Base-by-base conservation (phyloP, 2,113 vertebrate species). In the Ciconia boyciana region DNA sequence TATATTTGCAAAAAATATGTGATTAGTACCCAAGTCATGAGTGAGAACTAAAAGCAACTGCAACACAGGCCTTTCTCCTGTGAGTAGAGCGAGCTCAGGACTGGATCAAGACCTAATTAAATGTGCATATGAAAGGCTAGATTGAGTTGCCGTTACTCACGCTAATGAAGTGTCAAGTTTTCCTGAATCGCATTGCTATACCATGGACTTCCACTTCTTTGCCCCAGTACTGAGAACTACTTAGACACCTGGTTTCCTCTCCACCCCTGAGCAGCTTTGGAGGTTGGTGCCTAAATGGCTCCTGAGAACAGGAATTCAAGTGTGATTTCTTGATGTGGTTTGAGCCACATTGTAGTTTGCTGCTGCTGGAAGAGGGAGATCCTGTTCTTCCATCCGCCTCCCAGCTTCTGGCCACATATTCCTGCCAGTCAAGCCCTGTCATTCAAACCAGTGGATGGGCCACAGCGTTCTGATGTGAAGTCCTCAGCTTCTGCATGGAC, bases 311-410 rank as follows among this genome's bases (percentile, higher is more conserved):
- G 70, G 81, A 82, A 72, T 48, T 90, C 31, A 75, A 13, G 55
- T 1, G 1, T 58, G 66, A 34, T 60, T 83, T 75, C 87, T 93
- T 87, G 71, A 83, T 90, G 90, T 87, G 77, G 61, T 87, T 79
- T 75, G 44, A 75, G 20, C 39, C 31, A 18, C 49, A 9, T 48
- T 71, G 19, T 34, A 36, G 58, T 61, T 92, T 92, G 58, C 41
- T 82, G 58, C 52, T 89, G 58, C 70, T 92, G 64, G n/a, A 81
- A 94, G 85, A 85, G 24, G 80, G 46, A 82, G 76, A 94, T 93
- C 49, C 54, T 58, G 60, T 87, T 95, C 82, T 83, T 78, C 82
- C 55, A 31, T 34, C 34, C 83, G 65, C 66, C 48, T 78, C 36
- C 31, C 77, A 54, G 44, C 60, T 83, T 48, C 60, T 78, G 66